Percentiles rank a stretch among this genome's conserved stretches.
phyloP scores from a whole-genome alignment of 1,140 invertebrate genomes.

The Hydropsyche tenuis region DNA sequence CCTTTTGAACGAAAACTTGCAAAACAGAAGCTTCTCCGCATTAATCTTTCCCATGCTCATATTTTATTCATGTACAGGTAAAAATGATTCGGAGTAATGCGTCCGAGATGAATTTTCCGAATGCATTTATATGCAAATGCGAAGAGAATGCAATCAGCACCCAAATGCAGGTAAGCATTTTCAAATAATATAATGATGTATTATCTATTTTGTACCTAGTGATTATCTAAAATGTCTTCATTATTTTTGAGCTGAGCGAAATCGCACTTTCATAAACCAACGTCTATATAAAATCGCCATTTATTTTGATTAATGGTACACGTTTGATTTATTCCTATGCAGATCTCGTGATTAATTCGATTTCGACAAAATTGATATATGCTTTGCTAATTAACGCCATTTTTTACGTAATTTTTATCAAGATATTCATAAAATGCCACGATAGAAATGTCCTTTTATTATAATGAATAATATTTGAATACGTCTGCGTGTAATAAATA shows the following conservation, averaged over 20 bases:
- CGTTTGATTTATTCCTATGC: neutral
- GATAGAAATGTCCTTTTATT: too few species aligned
- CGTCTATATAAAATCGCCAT: slow-evolving; percentile 2
- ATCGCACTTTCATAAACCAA: too few species aligned
- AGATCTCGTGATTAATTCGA: slow-evolving; percentile 1
- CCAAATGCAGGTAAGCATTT: too few species aligned
- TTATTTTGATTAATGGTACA: slow-evolving; percentile 9
- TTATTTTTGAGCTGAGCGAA: too few species aligned
- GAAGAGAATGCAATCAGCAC: too few species aligned
- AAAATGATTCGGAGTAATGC: slow-evolving; percentile 31
- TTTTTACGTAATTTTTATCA: slow-evolving; percentile 1
- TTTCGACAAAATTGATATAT: slow-evolving; percentile 20
- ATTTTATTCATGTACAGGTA: slow-evolving; percentile 37
- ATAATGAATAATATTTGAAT: too few species aligned
- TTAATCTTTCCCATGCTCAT: slow-evolving; percentile 26
- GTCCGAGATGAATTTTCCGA: neutral
- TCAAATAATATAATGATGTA: too few species aligned
- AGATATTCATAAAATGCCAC: too few species aligned
- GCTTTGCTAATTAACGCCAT: slow-evolving; percentile 18
- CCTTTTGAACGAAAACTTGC: slow-evolving; percentile 16
- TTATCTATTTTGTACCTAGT: too few species aligned
- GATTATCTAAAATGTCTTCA: too few species aligned
- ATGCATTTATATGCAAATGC: slow-evolving; percentile 25
- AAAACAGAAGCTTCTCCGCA: slow-evolving; percentile 29
- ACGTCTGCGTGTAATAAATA: neutral